Evolutionary conservation across 92 coral and sea anemone genomes (phyloP), one percentile per base, ranked within the genome.

Genomic region (Metridium senile): DNA sequence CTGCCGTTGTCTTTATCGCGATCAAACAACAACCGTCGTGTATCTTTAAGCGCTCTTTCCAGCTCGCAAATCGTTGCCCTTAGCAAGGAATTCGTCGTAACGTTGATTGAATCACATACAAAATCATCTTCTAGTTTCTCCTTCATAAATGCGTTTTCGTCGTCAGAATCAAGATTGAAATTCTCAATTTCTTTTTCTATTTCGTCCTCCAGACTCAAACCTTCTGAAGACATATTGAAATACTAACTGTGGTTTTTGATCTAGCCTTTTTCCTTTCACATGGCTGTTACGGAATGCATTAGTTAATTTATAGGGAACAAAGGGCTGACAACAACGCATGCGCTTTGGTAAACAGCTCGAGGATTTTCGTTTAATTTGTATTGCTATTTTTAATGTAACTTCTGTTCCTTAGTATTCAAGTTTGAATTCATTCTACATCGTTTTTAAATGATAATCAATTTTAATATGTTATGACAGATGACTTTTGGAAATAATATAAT

Each of bases 11-110:
- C 96, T 17, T 93, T 89, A 82, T 96, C 99, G n/a, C 99, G 65
- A 29, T 91, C 93, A 51, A 87, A 81, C 19, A 96, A 30, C 31
- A 96, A 72, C 43, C 90, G 69, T 52, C 99, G 72, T 11, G 99
- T 89, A 77, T 96, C 99, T 34, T 83, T 86, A 23, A 93, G 70
- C 23, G 97, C 99, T 35, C 99, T 83, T 74, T 96, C 99, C 59
- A 96, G 53, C 67, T 96, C 99, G 57, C 93, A 80, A 29, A 96
- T 89, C 30, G 99, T 96, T 11, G 96, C 93, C 71, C 99, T 69
- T 19, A 96, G 86, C 29, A 92, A 80, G 0, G 97, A 88, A 74
- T 92, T 92, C 65, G 97, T 85, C 8, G 97, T 89, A 11, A 91
- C 90, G 13, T 82, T 70, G 54, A 83, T 82, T 4, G 93, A 49